Conservation (phyloP, 2,113 vertebrate species). For the Saccopteryx leptura region DNA sequence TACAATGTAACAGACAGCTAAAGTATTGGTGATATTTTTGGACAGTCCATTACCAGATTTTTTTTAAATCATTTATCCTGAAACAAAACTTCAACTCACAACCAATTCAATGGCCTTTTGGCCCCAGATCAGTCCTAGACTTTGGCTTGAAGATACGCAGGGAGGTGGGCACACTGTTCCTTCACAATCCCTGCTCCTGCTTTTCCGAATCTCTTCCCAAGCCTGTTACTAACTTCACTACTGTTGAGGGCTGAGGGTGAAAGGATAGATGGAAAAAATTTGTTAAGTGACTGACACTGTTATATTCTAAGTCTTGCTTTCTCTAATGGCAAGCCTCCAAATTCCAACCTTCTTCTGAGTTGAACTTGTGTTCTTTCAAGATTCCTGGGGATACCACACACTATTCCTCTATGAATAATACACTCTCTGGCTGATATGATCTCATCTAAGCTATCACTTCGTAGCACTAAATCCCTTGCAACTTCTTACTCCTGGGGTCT, state of each 20-base stretch:
- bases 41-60: not conserved
- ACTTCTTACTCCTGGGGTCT: not conserved
- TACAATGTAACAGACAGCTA: not conserved
- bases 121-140: not conserved
- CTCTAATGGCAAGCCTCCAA: not conserved
- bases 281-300: not conserved
- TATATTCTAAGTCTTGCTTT: not conserved
- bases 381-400: not conserved
- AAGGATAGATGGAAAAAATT: not conserved
- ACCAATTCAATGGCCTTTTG: not conserved
- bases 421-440: not conserved
- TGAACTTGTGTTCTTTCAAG: not conserved
- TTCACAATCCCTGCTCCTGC: not conserved
- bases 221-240: not conserved
- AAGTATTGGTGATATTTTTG: not conserved
- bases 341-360: not conserved
- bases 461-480: not conserved
- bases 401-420: not conserved
- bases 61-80: not conserved
- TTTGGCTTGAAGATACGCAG: not conserved
- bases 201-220: not conserved
- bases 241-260: not conserved
- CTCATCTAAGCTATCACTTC: not conserved
- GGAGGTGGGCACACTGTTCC: not conserved
- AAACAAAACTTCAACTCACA: slow-evolving; percentile 25